Evolutionary conservation across 1,140 invertebrate genomes (phyloP).

Genomic region (Zaprionus ornatus): DNA sequence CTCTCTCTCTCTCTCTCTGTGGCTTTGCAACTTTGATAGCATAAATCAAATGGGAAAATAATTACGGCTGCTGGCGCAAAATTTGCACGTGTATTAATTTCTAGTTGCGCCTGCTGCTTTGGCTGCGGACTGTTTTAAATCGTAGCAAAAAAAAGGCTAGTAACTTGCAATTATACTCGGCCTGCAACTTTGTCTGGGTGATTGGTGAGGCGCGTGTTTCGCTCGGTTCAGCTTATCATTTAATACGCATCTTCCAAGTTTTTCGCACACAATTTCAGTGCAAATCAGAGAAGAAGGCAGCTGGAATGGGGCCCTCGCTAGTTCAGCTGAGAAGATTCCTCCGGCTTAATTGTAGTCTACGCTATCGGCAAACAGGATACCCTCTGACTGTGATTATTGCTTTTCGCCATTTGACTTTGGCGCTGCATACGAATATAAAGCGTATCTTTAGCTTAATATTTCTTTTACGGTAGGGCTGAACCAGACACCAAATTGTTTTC

Average conservation of each 20-base stretch:
- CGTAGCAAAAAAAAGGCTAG: slow-evolving; percentile 64
- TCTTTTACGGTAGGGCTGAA: slow-evolving; percentile 53
- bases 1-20: neutral
- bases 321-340: slow-evolving; percentile 29
- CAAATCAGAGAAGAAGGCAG: neutral
- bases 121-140: slow-evolving; percentile 61
- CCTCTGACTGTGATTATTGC: slow-evolving; percentile 63
- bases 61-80: slow-evolving; percentile 69
- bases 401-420: slow-evolving; percentile 40
- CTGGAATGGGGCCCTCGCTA: slow-evolving; percentile 11
- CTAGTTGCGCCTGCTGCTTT: slow-evolving; percentile 33
- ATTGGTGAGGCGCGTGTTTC: slow-evolving; percentile 40
- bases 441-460: slow-evolving; percentile 68
- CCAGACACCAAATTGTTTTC: slow-evolving; percentile 53
- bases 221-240: slow-evolving; percentile 62
- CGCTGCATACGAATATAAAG: slow-evolving; percentile 52
- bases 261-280: slow-evolving; percentile 62
- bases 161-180: slow-evolving; percentile 65
- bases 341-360: slow-evolving; percentile 63
- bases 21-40: slow-evolving; percentile 53
- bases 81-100: slow-evolving; percentile 77
- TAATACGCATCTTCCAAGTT: slow-evolving; percentile 71
- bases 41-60: slow-evolving; percentile 81
- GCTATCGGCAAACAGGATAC: slow-evolving; percentile 72
- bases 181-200: slow-evolving; percentile 48